Evolutionary conservation across 2,888 invertebrate genomes (phyloP), one percentile per base, ranked within the genome.

Genomic region (Lasioglossum pauxillum): DNA sequence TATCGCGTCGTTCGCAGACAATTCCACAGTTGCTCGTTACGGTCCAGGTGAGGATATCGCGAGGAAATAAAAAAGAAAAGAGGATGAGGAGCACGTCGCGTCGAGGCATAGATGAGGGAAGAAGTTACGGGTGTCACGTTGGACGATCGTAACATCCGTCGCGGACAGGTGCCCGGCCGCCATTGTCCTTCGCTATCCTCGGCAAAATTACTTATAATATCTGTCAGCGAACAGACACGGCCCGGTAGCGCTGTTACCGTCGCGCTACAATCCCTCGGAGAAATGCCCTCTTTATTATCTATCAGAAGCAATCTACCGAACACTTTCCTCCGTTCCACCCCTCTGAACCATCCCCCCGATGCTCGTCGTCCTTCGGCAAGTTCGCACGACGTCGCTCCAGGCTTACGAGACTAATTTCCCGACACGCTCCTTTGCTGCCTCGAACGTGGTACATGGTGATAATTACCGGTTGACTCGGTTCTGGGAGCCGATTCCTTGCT

Each of bases 201-300:
- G 82, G 83, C 88, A 81, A 93, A 93, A 93, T 93, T 92, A 91
- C 93, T 93, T 90, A 93, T 92, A 93, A 93, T 93, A 92, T 92
- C 91, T 88, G 91, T 92, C 90, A 89, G 84, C 87, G 89, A 87
- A 85, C 86, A 88, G 90, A 92, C 89, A 91, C 90, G 89, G 89
- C 85, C 60, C 83, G 85, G 73, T 84, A 80, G 87, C 77, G 79
- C 83, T 87, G 90, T 90, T 87, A 89, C 89, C 85, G 86, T 89
- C 86, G 69, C 82, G 84, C 88, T 85, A 84, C 90, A 91, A 90
- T 92, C 90, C 92, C 92, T 88, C 89, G 86, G 92, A 92, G 91
- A 91, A 93, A 93, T 92, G 90, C 85, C 87, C 91, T 90, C 91
- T 93, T 93, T 93, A 93, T 92, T 93, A 93, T 93, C 93, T 92